A percentile compares a stretch with the other conserved stretches of the same genome.
phyloP scores from a whole-genome alignment of 2,113 vertebrate species.

The Camelus dromedarius region DNA sequence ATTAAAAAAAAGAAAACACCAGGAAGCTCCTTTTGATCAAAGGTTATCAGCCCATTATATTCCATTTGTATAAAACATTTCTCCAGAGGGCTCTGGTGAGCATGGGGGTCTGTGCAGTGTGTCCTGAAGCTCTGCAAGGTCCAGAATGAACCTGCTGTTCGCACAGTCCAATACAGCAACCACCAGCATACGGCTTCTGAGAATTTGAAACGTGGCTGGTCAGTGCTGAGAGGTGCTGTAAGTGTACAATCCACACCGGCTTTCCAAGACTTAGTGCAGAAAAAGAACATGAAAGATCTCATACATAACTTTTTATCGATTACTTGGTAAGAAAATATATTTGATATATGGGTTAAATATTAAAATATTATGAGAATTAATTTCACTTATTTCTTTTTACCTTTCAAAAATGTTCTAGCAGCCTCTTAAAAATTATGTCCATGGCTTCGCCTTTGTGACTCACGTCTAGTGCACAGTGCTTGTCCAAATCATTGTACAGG shows the following conservation, averaged over 20 bases:
- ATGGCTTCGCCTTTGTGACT: neutral
- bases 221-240: neutral
- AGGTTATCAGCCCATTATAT: neutral
- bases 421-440: neutral
- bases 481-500: neutral
- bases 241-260: neutral
- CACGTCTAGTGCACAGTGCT: neutral
- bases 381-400: neutral
- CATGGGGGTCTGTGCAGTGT: accelerated
- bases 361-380: neutral
- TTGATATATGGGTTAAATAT: neutral
- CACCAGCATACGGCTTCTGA: accelerated
- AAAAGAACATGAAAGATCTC: neutral
- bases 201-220: neutral
- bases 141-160: neutral
- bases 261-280: neutral
- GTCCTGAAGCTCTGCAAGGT: neutral
- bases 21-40: conserved; percentile 2
- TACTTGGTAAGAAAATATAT: neutral
- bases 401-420: neutral
- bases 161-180: accelerated
- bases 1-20: too few relatives aligned
- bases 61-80: neutral
- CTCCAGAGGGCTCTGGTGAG: neutral
- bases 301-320: neutral